Percentiles rank a stretch among this genome's conserved stretches.
Conservation (phyloP, 2,888 invertebrate genomes). For the Pollenia labialis region DNA sequence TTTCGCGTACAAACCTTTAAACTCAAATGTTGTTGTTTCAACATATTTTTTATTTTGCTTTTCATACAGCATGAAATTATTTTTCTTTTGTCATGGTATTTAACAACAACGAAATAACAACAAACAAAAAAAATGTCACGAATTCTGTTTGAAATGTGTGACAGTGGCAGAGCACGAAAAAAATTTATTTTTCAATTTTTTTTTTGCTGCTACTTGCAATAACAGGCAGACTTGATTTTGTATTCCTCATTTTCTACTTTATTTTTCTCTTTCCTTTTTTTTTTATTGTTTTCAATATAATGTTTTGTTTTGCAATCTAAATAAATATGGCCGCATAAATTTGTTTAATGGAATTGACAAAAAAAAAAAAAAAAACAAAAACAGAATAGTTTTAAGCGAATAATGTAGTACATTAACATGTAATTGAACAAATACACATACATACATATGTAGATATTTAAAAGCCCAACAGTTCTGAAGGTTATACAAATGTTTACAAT, state of each 20-base stretch:
- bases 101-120: background rate
- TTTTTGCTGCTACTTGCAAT: background rate
- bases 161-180: background rate
- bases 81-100: constrained; percentile 26
- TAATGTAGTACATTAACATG: constrained; percentile 1
- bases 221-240: background rate
- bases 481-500: too few relatives aligned
- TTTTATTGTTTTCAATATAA: background rate
- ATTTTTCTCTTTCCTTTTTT: background rate
- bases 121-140: constrained; percentile 6
- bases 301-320: background rate
- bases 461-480: too few relatives aligned
- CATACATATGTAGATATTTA: too few relatives aligned
- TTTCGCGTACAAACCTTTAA: background rate
- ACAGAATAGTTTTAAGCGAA: background rate
- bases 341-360: background rate
- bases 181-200: constrained; percentile 8
- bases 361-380: background rate
- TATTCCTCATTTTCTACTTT: background rate
- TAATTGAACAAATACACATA: too few relatives aligned
- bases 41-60: too few relatives aligned
- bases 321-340: constrained; percentile 17
- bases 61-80: constrained; percentile 36
- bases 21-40: background rate
- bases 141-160: background rate